Percentiles rank a stretch among this genome's conserved stretches.
Conservation (phyloP, 2,113 vertebrate species). For the Chaetura pelagica region DNA sequence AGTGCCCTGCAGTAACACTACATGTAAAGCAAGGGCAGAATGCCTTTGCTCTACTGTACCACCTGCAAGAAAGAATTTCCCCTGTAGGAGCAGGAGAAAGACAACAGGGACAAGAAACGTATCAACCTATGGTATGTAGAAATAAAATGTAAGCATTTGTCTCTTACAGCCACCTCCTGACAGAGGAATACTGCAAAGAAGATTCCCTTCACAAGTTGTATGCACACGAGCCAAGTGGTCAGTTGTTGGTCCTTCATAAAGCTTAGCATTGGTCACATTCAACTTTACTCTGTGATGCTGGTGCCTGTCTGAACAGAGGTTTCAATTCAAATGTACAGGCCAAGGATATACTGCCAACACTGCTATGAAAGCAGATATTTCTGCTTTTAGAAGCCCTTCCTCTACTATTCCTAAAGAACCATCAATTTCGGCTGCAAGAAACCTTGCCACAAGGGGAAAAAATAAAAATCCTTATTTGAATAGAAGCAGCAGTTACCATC, state of each 20-base stretch:
- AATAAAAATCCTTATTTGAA: not conserved
- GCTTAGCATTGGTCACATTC: not conserved
- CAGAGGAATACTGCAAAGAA: not conserved
- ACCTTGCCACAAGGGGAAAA: not conserved
- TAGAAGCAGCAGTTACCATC: not conserved
- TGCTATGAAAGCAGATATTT: not conserved
- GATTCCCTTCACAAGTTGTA: not conserved
- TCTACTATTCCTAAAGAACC: not conserved
- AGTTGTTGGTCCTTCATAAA: not conserved
- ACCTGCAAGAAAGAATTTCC: not conserved
- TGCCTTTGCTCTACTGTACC: not conserved
- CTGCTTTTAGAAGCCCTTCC: not conserved
- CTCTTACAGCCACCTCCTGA: not conserved
- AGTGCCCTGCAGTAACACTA: not conserved
- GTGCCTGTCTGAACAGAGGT: not conserved
- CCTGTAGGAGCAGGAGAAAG: not conserved
- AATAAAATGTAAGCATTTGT: not conserved
- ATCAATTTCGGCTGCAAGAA: not conserved
- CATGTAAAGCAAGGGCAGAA: not conserved
- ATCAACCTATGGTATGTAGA: not conserved
- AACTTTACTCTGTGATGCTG: not conserved
- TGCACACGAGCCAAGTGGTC: accelerated
- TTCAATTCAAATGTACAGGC: not conserved
- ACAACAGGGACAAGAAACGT: not conserved
- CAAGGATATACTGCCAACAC: not conserved